Evolutionary conservation across 2,113 vertebrate genomes (phyloP).

Genomic region (Diphyllodes magnificus): DNA sequence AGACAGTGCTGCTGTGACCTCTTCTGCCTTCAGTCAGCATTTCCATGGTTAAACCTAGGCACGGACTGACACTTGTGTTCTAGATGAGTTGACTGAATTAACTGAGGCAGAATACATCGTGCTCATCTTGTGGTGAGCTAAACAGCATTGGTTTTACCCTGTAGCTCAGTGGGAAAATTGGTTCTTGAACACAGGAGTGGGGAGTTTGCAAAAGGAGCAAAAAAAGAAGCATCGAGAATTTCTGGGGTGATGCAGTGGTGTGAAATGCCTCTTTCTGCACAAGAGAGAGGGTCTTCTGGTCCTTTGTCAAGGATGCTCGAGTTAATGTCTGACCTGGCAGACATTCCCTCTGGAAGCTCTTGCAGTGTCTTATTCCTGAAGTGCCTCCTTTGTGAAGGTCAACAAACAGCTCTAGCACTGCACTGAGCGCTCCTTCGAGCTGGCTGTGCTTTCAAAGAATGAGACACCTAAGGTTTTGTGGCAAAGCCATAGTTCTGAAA

Average conservation of each 20-base stretch:
- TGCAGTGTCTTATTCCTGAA: neutral
- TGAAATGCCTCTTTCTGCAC: neutral
- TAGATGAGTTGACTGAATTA: neutral
- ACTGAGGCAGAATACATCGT: neutral
- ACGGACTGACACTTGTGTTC: neutral
- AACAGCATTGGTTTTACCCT: neutral
- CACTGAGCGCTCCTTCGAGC: neutral
- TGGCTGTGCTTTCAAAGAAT: neutral
- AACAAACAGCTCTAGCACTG: neutral
- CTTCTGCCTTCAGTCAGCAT: neutral
- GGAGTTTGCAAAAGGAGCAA: neutral
- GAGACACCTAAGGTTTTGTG: neutral
- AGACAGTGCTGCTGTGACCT: neutral
- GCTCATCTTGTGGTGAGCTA: neutral
- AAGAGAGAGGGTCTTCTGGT: neutral
- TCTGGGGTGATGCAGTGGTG: neutral
- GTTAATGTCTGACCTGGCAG: neutral
- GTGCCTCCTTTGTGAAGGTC: neutral
- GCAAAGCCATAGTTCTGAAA: neutral
- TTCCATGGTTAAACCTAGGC: neutral
- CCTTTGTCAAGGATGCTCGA: neutral
- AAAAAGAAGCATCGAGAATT: neutral
- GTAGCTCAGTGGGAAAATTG: neutral
- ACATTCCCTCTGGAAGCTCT: neutral
- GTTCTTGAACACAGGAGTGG: neutral